These are phyloP conservation scores for Chionoecetes opilio DNA, from an alignment of 1,140 invertebrate genomes.

Conservation along the genomic window DNA sequence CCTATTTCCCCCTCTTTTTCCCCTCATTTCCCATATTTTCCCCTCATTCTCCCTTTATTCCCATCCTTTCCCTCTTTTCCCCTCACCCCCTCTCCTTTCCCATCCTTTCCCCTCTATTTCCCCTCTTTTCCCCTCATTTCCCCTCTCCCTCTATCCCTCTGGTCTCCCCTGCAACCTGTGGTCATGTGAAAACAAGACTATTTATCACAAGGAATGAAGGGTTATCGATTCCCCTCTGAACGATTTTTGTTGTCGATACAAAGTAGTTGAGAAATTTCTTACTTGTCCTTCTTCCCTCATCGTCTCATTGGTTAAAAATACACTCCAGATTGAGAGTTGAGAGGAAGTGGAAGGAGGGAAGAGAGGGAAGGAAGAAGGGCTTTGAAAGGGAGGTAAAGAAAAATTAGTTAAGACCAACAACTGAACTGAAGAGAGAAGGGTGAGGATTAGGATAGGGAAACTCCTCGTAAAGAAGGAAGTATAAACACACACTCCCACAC, in stretches of 20 bases:
- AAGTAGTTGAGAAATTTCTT: neutral
- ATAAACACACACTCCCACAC: too few species aligned
- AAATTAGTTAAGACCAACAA: neutral
- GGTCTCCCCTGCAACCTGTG: neutral
- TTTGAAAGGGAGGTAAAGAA: neutral
- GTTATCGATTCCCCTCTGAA: neutral
- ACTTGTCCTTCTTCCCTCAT: neutral
- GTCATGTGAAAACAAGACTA: neutral
- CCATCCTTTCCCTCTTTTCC: neutral
- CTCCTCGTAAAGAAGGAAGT: too few species aligned
- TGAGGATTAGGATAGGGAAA: too few species aligned
- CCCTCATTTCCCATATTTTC: neutral
- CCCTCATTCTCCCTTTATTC: too few species aligned
- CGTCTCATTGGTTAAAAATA: neutral
- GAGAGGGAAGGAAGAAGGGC: neutral
- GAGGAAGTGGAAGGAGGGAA: neutral
- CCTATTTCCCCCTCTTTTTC: too few species aligned
- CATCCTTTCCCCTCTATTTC: neutral
- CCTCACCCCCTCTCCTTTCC: neutral
- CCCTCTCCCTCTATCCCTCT: neutral
- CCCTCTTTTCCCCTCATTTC: too few species aligned
- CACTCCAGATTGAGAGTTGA: too few species aligned
- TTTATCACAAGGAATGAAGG: neutral
- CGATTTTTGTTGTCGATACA: conserved; percentile 7
- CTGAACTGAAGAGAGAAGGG: too few species aligned